phyloP scores from a whole-genome alignment of 2,797 vertebrate species.

The Glossophaga mutica region DNA sequence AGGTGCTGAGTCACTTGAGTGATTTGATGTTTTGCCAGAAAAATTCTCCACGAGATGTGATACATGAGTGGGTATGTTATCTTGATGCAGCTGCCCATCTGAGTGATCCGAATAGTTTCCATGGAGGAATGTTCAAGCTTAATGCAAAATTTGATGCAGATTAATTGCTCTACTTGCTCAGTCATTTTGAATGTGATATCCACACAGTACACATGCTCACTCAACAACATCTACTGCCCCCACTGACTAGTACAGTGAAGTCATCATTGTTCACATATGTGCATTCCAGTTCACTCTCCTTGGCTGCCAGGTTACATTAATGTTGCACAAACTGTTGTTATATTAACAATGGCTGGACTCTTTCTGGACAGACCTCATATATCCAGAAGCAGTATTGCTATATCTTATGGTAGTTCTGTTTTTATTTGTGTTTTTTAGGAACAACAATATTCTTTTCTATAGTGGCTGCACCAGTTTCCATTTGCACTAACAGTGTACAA shows the following conservation, averaged over 20 bases:
- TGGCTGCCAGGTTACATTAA: no score
- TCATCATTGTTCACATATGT: no score
- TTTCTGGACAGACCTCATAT: not conserved
- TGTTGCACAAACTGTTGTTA: no score
- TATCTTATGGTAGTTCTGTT: not conserved
- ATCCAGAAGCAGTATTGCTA: not conserved
- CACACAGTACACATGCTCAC: no score
- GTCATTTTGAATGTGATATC: not conserved
- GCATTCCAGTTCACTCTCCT: no score
- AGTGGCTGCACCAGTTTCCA: not conserved
- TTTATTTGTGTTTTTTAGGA: constrained; percentile 1
- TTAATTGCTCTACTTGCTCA: not conserved
- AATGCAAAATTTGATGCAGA: not conserved
- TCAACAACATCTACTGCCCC: no score
- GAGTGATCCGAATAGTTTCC: not conserved
- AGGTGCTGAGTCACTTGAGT: not conserved
- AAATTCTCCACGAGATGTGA: not conserved
- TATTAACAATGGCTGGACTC: no score
- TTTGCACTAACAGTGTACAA: not conserved
- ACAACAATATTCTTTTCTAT: not conserved
- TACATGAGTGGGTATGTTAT: not conserved
- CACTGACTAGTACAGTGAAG: no score
- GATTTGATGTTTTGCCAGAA: not conserved
- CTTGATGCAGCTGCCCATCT: not conserved
- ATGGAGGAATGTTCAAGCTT: not conserved